Percentiles rank a stretch among this genome's conserved stretches.
Evolutionary conservation across 2,888 invertebrate species (phyloP).

Genomic region (Priocnemis perturbator): DNA sequence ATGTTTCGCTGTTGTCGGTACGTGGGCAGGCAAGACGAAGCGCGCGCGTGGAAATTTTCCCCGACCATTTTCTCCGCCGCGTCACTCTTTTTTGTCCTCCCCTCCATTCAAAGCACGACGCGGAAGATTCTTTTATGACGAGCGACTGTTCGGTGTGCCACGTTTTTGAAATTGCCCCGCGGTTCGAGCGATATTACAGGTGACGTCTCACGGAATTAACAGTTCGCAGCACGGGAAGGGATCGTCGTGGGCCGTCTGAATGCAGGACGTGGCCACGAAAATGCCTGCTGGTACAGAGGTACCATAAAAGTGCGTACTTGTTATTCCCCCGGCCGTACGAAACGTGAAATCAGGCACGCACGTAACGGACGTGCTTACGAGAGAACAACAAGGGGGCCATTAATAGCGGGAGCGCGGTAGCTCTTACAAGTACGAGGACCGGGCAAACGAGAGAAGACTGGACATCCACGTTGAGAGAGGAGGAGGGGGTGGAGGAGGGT

Average conservation of each 20-base stretch:
- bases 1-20: not conserved
- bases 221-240: slow-evolving; percentile 34
- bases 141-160: no score
- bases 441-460: slow-evolving; percentile 4
- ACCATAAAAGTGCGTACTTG: slow-evolving; percentile 56
- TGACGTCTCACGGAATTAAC: no score
- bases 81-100: no score
- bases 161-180: no score
- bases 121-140: no score
- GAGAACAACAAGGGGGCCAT: slow-evolving; percentile 42
- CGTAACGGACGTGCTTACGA: slow-evolving; percentile 54
- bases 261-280: slow-evolving; percentile 26
- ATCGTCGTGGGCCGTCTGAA: slow-evolving; percentile 10
- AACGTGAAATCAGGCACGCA: slow-evolving; percentile 52
- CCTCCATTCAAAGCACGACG: no score
- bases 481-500: not conserved
- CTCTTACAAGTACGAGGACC: slow-evolving; percentile 30
- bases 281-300: slow-evolving; percentile 27
- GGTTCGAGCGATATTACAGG: no score
- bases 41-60: no score
- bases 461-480: slow-evolving; percentile 3
- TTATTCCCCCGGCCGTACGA: slow-evolving; percentile 49
- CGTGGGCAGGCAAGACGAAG: no score
- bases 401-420: slow-evolving; percentile 45
- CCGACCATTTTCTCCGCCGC: slow-evolving; percentile 17